Evolutionary conservation across 2,113 vertebrate genomes (phyloP).

Genomic region (Dunckerocampus dactyliophorus): DNA sequence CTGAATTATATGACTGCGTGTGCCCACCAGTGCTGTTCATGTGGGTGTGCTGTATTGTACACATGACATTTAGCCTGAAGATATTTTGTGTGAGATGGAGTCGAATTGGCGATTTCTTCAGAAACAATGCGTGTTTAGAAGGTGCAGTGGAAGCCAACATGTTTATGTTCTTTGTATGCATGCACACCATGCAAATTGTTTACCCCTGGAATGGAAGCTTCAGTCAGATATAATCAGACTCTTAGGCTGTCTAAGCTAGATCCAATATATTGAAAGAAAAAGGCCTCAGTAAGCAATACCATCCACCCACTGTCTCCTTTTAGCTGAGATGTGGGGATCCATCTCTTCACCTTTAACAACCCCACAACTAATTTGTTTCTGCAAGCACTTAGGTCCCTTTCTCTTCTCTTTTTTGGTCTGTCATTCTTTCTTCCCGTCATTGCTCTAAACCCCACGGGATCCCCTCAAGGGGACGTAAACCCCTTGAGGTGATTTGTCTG

Average conservation of each 20-base stretch:
- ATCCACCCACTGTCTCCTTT: slow-evolving; percentile 57
- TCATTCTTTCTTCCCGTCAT: slow-evolving; percentile 35
- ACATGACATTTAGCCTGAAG: slow-evolving; percentile 44
- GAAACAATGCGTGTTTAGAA: slow-evolving; percentile 45
- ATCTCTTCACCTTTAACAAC: slow-evolving; percentile 54
- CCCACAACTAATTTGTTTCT: slow-evolving; percentile 57
- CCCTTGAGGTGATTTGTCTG: slow-evolving; percentile 63
- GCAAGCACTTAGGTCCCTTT: slow-evolving; percentile 37
- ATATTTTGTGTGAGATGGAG: slow-evolving; percentile 44
- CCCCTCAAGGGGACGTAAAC: slow-evolving; percentile 39
- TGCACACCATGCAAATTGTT: slow-evolving; percentile 18
- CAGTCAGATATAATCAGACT: slow-evolving; percentile 42
- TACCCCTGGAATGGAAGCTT: slow-evolving; percentile 24
- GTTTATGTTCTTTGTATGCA: slow-evolving; percentile 5
- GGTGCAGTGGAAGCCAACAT: slow-evolving; percentile 22
- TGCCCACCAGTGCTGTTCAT: slow-evolving; percentile 8
- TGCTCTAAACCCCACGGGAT: slow-evolving; percentile 44
- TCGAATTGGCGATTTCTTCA: slow-evolving; percentile 34
- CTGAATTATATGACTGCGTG: slow-evolving; percentile 29
- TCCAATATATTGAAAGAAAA: slow-evolving; percentile 50
- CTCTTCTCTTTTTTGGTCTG: slow-evolving; percentile 11
- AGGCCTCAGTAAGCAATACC: slow-evolving; percentile 51
- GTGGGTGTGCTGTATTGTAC: slow-evolving; percentile 32
- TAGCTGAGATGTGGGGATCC: slow-evolving; percentile 42
- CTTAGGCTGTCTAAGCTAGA: slow-evolving; percentile 42